phyloP scores from a whole-genome alignment of 1,140 invertebrate species.

The Eulimnadia texana region DNA sequence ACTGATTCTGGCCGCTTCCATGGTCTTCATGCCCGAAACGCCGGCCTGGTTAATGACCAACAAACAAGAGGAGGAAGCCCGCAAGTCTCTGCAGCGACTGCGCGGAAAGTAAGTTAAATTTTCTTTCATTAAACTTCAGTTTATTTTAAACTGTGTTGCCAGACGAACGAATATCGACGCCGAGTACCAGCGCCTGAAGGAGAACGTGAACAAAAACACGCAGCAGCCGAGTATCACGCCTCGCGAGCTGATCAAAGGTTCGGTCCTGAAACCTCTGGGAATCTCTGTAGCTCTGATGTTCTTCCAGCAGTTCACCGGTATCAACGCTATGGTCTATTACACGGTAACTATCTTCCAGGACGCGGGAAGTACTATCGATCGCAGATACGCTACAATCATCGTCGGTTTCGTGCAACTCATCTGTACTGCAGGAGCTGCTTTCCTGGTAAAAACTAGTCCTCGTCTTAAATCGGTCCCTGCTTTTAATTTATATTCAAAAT shows the following conservation, averaged over 20 bases:
- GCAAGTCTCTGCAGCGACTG: constrained; percentile 41
- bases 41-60: constrained; percentile 37
- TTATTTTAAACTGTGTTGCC: neutral
- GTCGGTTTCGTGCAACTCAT: constrained; percentile 61
- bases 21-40: constrained; percentile 41
- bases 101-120: constrained; percentile 29
- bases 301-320: constrained; percentile 52
- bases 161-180: constrained; percentile 5
- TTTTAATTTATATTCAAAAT: neutral
- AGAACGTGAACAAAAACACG: constrained; percentile 9
- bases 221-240: neutral
- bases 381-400: constrained; percentile 36
- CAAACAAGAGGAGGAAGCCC: constrained; percentile 35
- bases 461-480: neutral
- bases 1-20: constrained; percentile 37
- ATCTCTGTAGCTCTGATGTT: constrained; percentile 32
- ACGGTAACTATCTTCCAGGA: constrained; percentile 37
- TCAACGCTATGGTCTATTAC: constrained; percentile 51
- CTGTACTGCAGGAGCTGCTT: constrained; percentile 46
- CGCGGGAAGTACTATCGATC: constrained; percentile 22
- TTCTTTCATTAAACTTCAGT: neutral
- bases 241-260: neutral
- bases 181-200: constrained; percentile 7
- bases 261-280: constrained; percentile 10
- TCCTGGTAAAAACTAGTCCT: constrained; percentile 37